These are phyloP conservation scores for Solea senegalensis DNA, from an alignment of 2,113 vertebrate genomes.

Conservation along the genomic window DNA sequence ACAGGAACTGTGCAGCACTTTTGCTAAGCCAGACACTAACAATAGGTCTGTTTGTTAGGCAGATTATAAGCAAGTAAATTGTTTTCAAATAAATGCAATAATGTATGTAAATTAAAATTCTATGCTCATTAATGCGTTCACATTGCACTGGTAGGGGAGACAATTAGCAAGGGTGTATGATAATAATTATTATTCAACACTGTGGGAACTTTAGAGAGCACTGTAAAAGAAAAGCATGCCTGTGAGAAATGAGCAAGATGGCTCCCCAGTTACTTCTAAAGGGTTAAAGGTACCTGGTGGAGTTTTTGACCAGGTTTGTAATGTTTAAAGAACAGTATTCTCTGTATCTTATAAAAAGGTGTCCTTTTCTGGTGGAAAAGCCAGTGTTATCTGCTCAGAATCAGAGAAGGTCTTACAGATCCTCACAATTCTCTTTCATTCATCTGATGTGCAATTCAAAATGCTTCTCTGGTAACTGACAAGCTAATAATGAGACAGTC, in stretches of 20 bases:
- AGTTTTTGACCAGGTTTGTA: constrained; percentile 5
- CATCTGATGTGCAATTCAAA: background rate
- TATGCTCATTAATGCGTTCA: constrained; percentile 51
- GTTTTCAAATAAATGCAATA: constrained; percentile 23
- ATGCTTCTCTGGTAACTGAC: background rate
- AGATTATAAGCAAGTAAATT: constrained; percentile 48
- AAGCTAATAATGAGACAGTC: background rate
- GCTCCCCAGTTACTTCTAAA: too few species aligned
- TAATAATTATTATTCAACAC: constrained; percentile 47
- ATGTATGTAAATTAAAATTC: constrained; percentile 40
- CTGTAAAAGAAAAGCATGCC: background rate
- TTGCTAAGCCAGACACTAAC: background rate
- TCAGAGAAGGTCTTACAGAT: background rate
- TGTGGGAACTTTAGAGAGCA: constrained; percentile 28
- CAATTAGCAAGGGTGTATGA: constrained; percentile 32
- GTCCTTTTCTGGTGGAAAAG: background rate
- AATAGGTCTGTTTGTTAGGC: constrained; percentile 13
- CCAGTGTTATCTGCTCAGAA: background rate
- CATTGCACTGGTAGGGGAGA: constrained; percentile 34
- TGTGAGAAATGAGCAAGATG: background rate
- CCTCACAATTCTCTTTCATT: background rate
- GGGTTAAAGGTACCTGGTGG: background rate
- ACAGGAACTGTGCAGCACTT: background rate
- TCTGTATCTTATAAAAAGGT: background rate
- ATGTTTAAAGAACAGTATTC: background rate